These are phyloP conservation scores for Neoitamus cyanurus DNA, from an alignment of 2,888 invertebrate species.

Conservation along the genomic window DNA sequence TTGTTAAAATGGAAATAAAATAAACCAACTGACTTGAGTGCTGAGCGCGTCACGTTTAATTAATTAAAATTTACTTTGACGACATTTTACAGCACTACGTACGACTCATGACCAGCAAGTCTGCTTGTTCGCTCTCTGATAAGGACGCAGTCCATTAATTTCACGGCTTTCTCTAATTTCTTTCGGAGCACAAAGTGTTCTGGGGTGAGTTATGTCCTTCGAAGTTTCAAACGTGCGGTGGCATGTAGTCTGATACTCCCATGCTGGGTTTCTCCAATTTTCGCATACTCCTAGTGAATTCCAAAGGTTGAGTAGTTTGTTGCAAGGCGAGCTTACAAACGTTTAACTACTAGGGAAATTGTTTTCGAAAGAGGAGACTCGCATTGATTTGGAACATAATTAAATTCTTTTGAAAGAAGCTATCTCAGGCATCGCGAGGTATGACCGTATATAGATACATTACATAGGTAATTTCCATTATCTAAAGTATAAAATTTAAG, in stretches of 20 bases:
- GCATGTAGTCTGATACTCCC: not conserved
- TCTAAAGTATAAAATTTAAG: no score
- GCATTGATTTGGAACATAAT: not conserved
- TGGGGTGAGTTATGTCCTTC: not conserved
- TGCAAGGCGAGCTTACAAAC: not conserved
- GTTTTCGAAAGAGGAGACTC: not conserved
- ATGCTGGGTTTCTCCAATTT: not conserved
- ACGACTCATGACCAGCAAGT: not conserved
- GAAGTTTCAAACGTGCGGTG: not conserved
- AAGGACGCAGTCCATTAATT: conserved; percentile 21
- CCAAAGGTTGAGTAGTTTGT: not conserved
- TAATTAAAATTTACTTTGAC: conserved; percentile 30
- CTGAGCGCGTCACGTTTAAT: conserved; percentile 11
- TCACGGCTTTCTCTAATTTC: conserved; percentile 19
- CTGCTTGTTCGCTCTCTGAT: not conserved
- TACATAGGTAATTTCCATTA: no score
- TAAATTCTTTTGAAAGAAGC: not conserved
- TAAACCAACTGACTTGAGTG: not conserved
- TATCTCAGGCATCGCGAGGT: no score
- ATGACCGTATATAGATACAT: not conserved
- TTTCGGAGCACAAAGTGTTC: not conserved
- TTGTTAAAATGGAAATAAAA: conserved; percentile 16
- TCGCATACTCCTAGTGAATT: not conserved
- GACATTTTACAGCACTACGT: not conserved
- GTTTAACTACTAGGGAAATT: no score